These are phyloP conservation scores for Ficedula albicollis DNA, from an alignment of 2,797 vertebrate species.

Conservation along the genomic window DNA sequence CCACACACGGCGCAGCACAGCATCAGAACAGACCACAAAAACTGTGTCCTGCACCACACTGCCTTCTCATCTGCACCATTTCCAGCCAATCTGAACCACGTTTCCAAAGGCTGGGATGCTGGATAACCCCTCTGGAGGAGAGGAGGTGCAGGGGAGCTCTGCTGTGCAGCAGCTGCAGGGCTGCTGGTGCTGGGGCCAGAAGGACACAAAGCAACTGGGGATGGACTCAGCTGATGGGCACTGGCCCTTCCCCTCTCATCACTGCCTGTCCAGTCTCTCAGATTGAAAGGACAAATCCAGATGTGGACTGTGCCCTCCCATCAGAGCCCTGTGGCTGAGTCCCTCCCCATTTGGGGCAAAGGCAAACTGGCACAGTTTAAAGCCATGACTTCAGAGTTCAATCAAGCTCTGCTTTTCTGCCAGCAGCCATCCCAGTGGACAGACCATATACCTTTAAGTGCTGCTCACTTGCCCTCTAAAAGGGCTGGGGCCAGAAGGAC, in stretches of 20 bases:
- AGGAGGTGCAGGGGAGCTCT: neutral
- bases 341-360: neutral
- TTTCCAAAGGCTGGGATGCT: neutral
- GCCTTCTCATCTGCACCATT: neutral
- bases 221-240: neutral
- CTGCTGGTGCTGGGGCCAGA: neutral
- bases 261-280: neutral
- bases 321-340: neutral
- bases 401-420: neutral
- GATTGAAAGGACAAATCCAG: neutral
- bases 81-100: neutral
- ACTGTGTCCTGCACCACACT: no score
- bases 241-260: neutral
- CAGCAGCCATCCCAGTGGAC: constrained; percentile 13
- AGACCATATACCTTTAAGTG: neutral
- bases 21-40: constrained; percentile 32
- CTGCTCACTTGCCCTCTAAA: constrained; percentile 33
- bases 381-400: neutral
- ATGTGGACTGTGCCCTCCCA: neutral
- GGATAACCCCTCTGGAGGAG: neutral
- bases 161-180: neutral
- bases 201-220: neutral
- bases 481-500: neutral
- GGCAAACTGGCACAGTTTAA: neutral
- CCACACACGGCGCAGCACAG: neutral